Evolutionary conservation across 2,113 vertebrate species (phyloP).

Genomic region (rat (Rattus norvegicus)): GRCr8 NC_086021.1:26642001-26642500

Average conservation of each 20-base stretch:
- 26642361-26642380: neutral
- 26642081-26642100: neutral
- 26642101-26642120: neutral
- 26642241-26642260: neutral
- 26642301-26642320: neutral
- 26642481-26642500: neutral
- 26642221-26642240: neutral
- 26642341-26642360: neutral
- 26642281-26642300: neutral
- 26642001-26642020: neutral
- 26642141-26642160: neutral
- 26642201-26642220: neutral
- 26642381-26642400: neutral
- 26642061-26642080: neutral
- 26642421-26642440: neutral
- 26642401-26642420: neutral
- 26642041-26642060: neutral
- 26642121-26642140: neutral
- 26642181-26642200: neutral
- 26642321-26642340: neutral
- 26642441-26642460: neutral
- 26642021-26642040: neutral
- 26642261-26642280: neutral
- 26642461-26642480: neutral
- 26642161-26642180: neutral